A percentile compares a stretch with the other conserved stretches of the same genome.
Evolutionary conservation across 1,140 invertebrate genomes (phyloP).

Genomic region (Metopolophium dirhodum): DNA sequence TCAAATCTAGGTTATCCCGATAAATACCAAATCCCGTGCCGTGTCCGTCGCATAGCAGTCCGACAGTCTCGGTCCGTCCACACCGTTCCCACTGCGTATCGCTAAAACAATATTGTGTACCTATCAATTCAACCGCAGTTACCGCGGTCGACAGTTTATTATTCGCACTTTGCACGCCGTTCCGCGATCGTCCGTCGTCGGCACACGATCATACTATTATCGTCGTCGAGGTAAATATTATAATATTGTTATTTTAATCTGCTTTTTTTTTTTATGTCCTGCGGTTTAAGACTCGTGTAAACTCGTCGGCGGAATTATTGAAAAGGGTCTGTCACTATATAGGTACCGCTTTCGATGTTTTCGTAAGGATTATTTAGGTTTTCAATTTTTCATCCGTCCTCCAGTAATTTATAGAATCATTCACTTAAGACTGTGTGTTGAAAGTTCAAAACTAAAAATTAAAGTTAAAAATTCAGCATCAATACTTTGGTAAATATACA

Average conservation of each 20-base stretch:
- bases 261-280: too few species aligned
- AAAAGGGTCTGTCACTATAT: not conserved
- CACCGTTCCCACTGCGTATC: not conserved
- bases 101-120: not conserved
- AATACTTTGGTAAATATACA: too few species aligned
- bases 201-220: not conserved
- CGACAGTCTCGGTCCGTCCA: not conserved
- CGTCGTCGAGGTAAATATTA: not conserved
- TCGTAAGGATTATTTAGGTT: not conserved
- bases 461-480: too few species aligned
- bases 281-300: not conserved
- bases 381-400: too few species aligned
- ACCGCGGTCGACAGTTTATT: not conserved
- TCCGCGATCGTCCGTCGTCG: too few species aligned
- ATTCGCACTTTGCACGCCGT: not conserved
- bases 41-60: not conserved
- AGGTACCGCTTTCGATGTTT: not conserved
- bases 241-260: too few species aligned
- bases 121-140: not conserved
- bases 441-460: too few species aligned
- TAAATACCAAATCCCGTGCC: slow-evolving; percentile 37
- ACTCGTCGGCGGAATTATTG: not conserved
- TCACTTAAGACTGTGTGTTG: too few species aligned
- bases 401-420: too few species aligned
- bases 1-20: slow-evolving; percentile 26